A percentile compares a stretch with the other conserved stretches of the same genome.
phyloP scores from a whole-genome alignment of 2,888 invertebrate genomes.

The Anaspis maculata region DNA sequence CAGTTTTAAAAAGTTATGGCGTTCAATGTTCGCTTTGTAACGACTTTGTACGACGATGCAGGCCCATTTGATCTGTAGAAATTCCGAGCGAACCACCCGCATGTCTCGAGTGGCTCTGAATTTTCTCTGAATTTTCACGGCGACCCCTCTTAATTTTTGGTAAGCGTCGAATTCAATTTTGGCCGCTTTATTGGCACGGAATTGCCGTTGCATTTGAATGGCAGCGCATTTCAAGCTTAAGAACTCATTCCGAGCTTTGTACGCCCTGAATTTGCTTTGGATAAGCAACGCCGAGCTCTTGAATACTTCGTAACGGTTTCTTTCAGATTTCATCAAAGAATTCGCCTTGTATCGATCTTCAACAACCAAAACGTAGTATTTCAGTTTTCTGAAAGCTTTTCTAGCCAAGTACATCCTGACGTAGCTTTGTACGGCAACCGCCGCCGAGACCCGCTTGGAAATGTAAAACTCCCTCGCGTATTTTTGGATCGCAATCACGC shows the following conservation, averaged over 20 bases:
- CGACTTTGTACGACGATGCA: slow-evolving; percentile 33
- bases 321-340: slow-evolving; percentile 31
- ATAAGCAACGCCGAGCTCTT: slow-evolving; percentile 27
- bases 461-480: slow-evolving; percentile 4
- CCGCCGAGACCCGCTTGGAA: slow-evolving; percentile 27
- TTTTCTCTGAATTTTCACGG: slow-evolving; percentile 41
- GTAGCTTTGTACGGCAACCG: slow-evolving; percentile 42
- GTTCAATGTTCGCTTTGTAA: slow-evolving; percentile 29
- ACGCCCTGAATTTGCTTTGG: slow-evolving; percentile 39
- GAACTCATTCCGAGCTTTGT: no score
- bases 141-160: slow-evolving; percentile 35
- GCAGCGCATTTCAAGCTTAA: no score
- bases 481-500: slow-evolving; percentile 2
- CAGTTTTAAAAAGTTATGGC: slow-evolving; percentile 15
- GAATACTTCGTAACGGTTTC: slow-evolving; percentile 8
- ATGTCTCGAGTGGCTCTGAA: slow-evolving; percentile 39
- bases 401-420: slow-evolving; percentile 35
- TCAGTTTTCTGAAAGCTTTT: no score
- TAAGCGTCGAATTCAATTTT: slow-evolving; percentile 24
- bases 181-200: slow-evolving; percentile 11
- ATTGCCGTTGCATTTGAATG: no score
- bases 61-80: slow-evolving; percentile 31
- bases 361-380: no score
- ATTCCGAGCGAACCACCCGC: slow-evolving; percentile 34
- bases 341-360: slow-evolving; percentile 34